Evolutionary conservation across 2,113 vertebrate genomes (phyloP), one percentile per base, ranked within the genome.

Genomic region (Mesembrinibis cayennensis): DNA sequence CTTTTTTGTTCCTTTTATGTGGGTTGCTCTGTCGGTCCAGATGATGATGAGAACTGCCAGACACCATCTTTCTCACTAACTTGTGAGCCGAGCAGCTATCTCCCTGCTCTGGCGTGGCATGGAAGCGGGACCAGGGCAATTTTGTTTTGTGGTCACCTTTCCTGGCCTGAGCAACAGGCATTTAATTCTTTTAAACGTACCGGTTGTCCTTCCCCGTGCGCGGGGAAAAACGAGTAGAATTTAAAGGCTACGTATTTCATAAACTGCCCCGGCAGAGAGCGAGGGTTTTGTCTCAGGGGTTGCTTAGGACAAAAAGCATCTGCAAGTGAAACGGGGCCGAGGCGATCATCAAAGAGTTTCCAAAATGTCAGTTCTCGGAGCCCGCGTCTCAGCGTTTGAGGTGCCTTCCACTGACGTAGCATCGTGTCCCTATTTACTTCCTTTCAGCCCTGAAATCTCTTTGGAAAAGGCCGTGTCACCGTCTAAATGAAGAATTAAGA

Each of bases 1-100:
- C 92, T 94, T 94, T 91, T 97, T 96, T 85, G 91, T 90, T 80
- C 92, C 96, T 98, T 98, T 98, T 90, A 97, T 98, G 97, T 98
- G 97, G 97, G 69, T 94, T 96, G 92, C 80, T 93, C 65, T 93
- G 87, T 95, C 4, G 15, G 92, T 93, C 95, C 94, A 80, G 92
- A 95, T 7, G 82, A 95, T 91, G 96, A 91, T 97, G 97, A 97
- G 97, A 98, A 97, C 96, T 87, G 70, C 78, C 96, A 96, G 87
- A 81, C 94, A 90, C 78, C 80, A 7, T 95, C 92, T 96, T 97
- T 98, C 97, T 97, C 97, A 98, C 96, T 96, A 44, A 62, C 69
- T 83, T 84, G 86, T 70, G 90, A 91, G 84, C 72, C 8, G 45
- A 73, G 59, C 90, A 69, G 82, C 92, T 93, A 86, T 93, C 96